Evolutionary conservation across 2,113 vertebrate species (phyloP), one percentile per base, ranked within the genome.

Genomic region (Catharus fuscescens): DNA sequence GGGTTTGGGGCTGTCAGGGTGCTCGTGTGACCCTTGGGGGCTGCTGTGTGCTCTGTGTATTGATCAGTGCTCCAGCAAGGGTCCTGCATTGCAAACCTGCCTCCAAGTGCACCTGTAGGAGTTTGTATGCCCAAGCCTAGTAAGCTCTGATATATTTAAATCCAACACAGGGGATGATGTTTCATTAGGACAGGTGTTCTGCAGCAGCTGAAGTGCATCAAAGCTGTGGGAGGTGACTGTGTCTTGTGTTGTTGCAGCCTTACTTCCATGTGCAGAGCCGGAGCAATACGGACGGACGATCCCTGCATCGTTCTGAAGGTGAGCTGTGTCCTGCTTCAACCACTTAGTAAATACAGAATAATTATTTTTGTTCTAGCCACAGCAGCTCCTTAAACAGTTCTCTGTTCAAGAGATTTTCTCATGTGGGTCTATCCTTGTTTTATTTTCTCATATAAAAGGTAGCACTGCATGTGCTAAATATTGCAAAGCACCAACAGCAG

Each of bases 221-320:
- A 42, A 57, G 4, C 2, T 31, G 0, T 14, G 76, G 48, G 9
- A 14, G 80, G 60, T 94, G 93, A 95, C 66, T 44, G 62, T 89
- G 23, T 52, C 95, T 26, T 88, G 16, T 97, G 74, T 97, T 96
- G 64, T 98, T 98, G 48, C 97, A 99, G 99, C 98, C 98, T 99
- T 98, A 99, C 99, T 73, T 99, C 99, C 95, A 99, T 99, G 99
- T 99, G 99, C 98, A 98, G 99, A 98, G 99, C 99, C 18, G 99
- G 99, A 91, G 98, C 99, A 97, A 99, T 99, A 97, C 97, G 97
- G 92, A 99, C 99, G 32, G 99, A 99, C 8, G 99, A 99, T 96
- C 97, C 92, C 96, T 99, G 98, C 97, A 98, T 99, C 82, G 96
- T 99, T 86, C 98, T 99, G 89, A 99, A 99, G 98, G 99, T 99